These are phyloP conservation scores for Micromussa lordhowensis DNA, from an alignment of 92 coral and sea anemone species.

Conservation along the genomic window DNA sequence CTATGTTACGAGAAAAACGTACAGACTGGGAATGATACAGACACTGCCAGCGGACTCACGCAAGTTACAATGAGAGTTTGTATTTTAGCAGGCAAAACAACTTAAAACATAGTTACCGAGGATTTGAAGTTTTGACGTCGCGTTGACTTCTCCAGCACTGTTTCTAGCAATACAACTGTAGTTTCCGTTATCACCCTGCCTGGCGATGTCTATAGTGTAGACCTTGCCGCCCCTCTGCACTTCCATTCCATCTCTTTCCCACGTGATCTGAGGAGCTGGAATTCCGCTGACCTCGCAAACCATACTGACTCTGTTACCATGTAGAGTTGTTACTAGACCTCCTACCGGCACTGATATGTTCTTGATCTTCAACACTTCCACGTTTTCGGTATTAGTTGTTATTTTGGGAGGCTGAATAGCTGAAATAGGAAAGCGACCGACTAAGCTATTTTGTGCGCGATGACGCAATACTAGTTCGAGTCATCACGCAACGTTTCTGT, in stretches of 20 bases:
- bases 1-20: neutral
- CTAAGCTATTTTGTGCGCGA: too few relatives aligned
- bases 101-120: neutral
- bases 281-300: conserved; percentile 80
- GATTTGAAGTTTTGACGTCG: conserved; percentile 48
- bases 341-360: conserved; percentile 66
- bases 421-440: neutral
- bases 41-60: neutral
- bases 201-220: conserved; percentile 55
- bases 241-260: conserved; percentile 75
- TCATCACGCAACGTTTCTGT: neutral
- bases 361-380: conserved; percentile 51
- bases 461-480: too few relatives aligned
- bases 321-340: conserved; percentile 69
- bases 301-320: conserved; percentile 67
- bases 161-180: conserved; percentile 86
- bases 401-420: conserved; percentile 26
- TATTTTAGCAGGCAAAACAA: neutral
- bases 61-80: neutral
- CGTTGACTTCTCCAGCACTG: conserved; percentile 64
- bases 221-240: conserved; percentile 39
- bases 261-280: conserved; percentile 79
- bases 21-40: neutral
- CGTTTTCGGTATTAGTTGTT: conserved; percentile 8
- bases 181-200: conserved; percentile 55